These are phyloP conservation scores for Anguilla pacifica DNA, from an alignment of 2,797 vertebrate genomes.

Conservation along the genomic window DNA sequence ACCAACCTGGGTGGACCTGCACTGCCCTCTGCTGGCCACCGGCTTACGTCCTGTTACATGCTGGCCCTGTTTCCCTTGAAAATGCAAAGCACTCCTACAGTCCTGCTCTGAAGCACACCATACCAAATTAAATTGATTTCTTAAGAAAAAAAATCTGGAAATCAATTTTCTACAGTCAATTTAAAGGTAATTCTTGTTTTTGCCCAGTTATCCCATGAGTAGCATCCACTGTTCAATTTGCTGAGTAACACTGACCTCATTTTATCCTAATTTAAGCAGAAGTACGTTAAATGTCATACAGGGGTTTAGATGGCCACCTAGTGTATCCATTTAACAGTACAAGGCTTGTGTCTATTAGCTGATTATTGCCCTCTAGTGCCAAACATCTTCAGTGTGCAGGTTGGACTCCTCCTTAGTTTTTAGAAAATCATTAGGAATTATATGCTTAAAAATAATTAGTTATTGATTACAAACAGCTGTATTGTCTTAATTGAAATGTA, in stretches of 20 bases:
- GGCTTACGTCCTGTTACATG: no score
- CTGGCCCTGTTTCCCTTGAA: neutral
- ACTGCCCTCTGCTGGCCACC: slow-evolving; percentile 12
- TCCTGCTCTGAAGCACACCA: neutral
- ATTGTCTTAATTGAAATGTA: neutral
- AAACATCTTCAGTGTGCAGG: neutral
- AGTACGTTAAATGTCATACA: neutral
- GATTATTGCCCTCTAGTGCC: slow-evolving; percentile 1
- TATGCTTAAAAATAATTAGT: neutral
- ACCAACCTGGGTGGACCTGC: neutral
- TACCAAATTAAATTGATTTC: neutral
- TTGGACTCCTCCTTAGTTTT: neutral
- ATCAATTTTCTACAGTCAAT: neutral
- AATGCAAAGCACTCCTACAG: neutral
- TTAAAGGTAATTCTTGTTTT: neutral
- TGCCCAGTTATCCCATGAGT: neutral
- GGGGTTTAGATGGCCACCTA: slow-evolving; percentile 16
- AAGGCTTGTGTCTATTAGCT: neutral
- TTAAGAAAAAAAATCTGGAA: neutral
- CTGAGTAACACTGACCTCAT: neutral
- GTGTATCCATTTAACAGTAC: slow-evolving; percentile 13
- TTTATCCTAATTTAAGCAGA: neutral
- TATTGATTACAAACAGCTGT: neutral
- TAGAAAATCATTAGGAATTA: neutral
- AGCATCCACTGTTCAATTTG: neutral